Conservation (phyloP, 2,113 vertebrate genomes). For the Trogon surrucura region DNA sequence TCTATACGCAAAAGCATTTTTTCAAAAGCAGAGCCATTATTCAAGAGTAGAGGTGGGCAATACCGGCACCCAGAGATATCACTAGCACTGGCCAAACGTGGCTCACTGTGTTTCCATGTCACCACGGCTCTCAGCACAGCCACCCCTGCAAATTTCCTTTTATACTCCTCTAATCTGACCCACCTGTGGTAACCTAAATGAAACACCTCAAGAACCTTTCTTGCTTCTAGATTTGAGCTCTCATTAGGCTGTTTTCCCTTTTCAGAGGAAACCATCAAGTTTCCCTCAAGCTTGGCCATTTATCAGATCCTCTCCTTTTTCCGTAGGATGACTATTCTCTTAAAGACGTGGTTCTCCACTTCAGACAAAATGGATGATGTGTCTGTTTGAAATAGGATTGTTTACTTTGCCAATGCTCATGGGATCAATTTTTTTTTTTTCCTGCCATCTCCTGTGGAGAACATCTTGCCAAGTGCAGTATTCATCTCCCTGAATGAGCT, state of each 20-base stretch:
- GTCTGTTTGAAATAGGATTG: slow-evolving; percentile 27
- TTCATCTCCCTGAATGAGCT: slow-evolving; percentile 18
- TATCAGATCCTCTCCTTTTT: not conserved
- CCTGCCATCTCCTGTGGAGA: not conserved
- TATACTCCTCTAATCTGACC: not conserved
- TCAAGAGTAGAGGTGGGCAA: not conserved
- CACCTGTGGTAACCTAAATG: not conserved
- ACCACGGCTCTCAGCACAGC: fast-evolving
- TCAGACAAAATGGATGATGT: slow-evolving; percentile 64
- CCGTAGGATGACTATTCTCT: not conserved
- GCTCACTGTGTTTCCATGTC: not conserved
- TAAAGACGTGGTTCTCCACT: not conserved
- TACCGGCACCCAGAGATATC: not conserved
- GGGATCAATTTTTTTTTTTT: not conserved
- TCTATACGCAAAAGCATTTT: not conserved
- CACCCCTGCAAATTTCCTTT: not conserved
- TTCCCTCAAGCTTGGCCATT: not conserved
- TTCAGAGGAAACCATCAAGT: not conserved
- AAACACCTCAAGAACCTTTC: not conserved
- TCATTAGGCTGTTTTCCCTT: not conserved
- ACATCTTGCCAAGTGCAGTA: slow-evolving; percentile 29
- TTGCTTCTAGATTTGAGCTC: not conserved
- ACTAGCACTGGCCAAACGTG: fast-evolving
- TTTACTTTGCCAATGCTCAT: slow-evolving; percentile 21
- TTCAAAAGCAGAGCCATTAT: not conserved